Conservation (phyloP, 2,888 invertebrate genomes). For the Dendrolimus pini region DNA sequence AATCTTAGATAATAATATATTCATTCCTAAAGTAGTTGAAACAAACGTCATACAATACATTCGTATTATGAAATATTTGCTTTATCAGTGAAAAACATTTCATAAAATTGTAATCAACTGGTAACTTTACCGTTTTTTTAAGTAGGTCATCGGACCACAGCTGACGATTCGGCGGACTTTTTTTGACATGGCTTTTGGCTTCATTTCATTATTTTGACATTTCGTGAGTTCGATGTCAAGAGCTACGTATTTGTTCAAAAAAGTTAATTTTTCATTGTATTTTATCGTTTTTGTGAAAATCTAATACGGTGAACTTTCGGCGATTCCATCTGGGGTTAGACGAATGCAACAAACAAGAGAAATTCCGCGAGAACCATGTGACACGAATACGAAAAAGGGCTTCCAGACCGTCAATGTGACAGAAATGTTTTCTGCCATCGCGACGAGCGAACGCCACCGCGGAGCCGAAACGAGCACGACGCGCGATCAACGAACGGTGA, state of each 20-base stretch:
- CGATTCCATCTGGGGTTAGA: constrained; percentile 5
- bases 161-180: constrained; percentile 69
- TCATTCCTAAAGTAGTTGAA: too few relatives aligned
- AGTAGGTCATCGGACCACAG: constrained; percentile 45
- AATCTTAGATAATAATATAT: too few relatives aligned
- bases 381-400: constrained; percentile 76
- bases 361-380: constrained; percentile 72
- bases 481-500: constrained; percentile 60
- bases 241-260: constrained; percentile 72
- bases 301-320: not conserved
- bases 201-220: constrained; percentile 77
- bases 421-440: constrained; percentile 76
- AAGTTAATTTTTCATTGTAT: constrained; percentile 51
- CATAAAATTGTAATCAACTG: constrained; percentile 10
- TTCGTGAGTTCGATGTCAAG: constrained; percentile 75
- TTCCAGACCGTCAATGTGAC: constrained; percentile 76
- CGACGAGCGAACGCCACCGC: constrained; percentile 62
- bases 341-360: constrained; percentile 37
- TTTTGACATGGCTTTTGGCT: constrained; percentile 73
- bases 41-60: too few relatives aligned
- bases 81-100: not conserved
- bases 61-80: not conserved
- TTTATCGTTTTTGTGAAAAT: constrained; percentile 26
- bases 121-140: constrained; percentile 20
- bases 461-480: constrained; percentile 51